phyloP scores from a whole-genome alignment of 2,797 vertebrate species.

The Bucorvus abyssinicus region DNA sequence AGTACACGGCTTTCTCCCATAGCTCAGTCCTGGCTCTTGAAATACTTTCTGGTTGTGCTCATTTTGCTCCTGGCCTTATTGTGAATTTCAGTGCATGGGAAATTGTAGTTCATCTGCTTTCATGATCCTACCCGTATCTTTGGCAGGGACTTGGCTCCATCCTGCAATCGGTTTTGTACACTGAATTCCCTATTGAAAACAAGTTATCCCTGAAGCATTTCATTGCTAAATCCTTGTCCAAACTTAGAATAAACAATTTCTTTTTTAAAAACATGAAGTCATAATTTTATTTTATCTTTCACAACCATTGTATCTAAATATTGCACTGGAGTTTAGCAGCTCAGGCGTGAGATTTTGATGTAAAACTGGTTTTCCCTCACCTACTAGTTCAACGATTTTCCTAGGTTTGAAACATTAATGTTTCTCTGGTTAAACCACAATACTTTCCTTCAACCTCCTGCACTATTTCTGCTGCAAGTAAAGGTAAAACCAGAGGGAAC shows the following conservation, averaged over 20 bases:
- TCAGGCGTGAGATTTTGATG: not conserved
- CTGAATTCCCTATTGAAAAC: conserved; percentile 34
- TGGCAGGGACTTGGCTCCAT: conserved; percentile 41
- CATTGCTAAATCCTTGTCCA: conserved; percentile 12
- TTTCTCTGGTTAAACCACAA: not conserved
- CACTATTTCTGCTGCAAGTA: not conserved
- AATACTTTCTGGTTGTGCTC: conserved; percentile 43
- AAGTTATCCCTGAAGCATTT: conserved; percentile 33
- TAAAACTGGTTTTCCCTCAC: not conserved
- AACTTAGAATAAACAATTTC: not conserved
- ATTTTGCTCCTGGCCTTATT: conserved; percentile 55
- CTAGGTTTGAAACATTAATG: not conserved
- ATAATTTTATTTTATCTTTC: not conserved
- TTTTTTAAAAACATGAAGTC: not conserved
- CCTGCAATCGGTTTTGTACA: conserved; percentile 21
- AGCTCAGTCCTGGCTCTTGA: conserved; percentile 20
- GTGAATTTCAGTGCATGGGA: conserved; percentile 50
- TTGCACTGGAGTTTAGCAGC: not conserved
- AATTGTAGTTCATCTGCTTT: conserved; percentile 50
- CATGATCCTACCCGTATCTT: conserved; percentile 12
- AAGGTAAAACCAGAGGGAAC: not conserved
- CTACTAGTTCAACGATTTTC: not conserved
- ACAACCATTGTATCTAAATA: not conserved
- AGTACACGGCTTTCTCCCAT: conserved; percentile 20
- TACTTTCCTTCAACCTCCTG: not conserved